Conservation (phyloP, 2,113 vertebrate species). For the Sarotherodon lohbergeri region DNA sequence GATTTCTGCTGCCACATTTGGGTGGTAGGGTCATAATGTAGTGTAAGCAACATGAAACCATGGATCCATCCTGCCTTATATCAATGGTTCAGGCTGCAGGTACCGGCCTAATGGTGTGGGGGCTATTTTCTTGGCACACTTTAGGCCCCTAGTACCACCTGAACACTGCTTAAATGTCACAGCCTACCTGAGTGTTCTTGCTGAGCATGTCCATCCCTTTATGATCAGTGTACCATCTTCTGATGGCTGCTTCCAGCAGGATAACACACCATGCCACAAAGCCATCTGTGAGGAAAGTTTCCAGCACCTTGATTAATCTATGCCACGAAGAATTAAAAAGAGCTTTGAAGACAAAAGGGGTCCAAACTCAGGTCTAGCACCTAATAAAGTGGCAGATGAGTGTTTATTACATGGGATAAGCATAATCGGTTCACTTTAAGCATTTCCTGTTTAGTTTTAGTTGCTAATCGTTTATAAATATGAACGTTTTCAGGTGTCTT, state of each 20-base stretch:
- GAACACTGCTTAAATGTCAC: background rate
- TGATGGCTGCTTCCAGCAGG: background rate
- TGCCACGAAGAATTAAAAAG: background rate
- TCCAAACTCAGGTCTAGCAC: background rate
- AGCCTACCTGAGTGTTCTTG: background rate
- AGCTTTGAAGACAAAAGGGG: background rate
- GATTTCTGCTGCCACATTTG: background rate
- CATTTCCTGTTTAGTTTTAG: rapidly evolving
- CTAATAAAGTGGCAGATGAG: background rate
- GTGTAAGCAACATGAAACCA: background rate
- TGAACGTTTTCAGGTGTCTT: background rate
- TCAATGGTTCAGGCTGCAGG: background rate
- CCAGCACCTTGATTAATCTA: background rate
- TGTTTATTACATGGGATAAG: background rate
- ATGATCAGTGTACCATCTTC: background rate
- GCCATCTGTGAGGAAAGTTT: background rate
- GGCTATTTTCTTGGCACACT: background rate
- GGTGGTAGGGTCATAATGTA: background rate
- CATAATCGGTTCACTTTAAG: background rate
- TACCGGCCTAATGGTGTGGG: background rate
- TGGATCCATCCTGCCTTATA: background rate
- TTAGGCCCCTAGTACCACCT: rapidly evolving
- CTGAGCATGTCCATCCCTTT: background rate
- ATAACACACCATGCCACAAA: background rate
- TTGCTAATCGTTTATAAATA: background rate